Conservation (phyloP, 1,140 invertebrate species). For the Tetramorium simillimum region DNA sequence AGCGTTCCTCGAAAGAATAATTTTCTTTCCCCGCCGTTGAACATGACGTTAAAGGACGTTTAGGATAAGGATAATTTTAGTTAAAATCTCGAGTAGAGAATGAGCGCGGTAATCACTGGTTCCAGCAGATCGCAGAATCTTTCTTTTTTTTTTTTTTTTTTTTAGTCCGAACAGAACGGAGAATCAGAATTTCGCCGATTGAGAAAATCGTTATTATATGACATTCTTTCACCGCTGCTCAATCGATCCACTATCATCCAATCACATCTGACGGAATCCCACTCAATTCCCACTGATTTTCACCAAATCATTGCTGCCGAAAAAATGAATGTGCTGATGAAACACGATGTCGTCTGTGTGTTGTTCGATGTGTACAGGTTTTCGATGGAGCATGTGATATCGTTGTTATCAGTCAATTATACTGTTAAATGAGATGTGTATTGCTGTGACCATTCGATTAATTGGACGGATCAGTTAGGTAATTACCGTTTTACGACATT, state of each 20-base stretch:
- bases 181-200: conserved; percentile 48
- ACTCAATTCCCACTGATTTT: conserved; percentile 61
- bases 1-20: conserved; percentile 1
- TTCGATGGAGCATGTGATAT: conserved; percentile 79
- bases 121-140: conserved; percentile 83
- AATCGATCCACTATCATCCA: conserved; percentile 62
- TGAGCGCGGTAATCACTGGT: conserved; percentile 68
- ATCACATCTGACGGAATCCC: conserved; percentile 56
- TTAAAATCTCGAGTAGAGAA: conserved; percentile 34
- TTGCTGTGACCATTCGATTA: background rate
- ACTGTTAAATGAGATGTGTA: conserved; percentile 37
- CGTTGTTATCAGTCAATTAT: conserved; percentile 67
- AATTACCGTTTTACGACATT: background rate
- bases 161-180: conserved; percentile 1
- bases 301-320: conserved; percentile 53
- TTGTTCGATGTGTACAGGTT: conserved; percentile 70
- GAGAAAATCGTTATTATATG: background rate
- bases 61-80: conserved; percentile 1
- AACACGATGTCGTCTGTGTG: conserved; percentile 70
- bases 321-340: conserved; percentile 71
- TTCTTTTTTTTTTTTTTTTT: conserved; percentile 6
- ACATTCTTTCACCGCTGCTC: conserved; percentile 45
- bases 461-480: conserved; percentile 2
- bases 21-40: background rate
- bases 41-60: background rate